A percentile compares a stretch with the other conserved stretches of the same genome.
phyloP scores from a whole-genome alignment of 2,113 vertebrate species.

The Aleadryas rufinucha region DNA sequence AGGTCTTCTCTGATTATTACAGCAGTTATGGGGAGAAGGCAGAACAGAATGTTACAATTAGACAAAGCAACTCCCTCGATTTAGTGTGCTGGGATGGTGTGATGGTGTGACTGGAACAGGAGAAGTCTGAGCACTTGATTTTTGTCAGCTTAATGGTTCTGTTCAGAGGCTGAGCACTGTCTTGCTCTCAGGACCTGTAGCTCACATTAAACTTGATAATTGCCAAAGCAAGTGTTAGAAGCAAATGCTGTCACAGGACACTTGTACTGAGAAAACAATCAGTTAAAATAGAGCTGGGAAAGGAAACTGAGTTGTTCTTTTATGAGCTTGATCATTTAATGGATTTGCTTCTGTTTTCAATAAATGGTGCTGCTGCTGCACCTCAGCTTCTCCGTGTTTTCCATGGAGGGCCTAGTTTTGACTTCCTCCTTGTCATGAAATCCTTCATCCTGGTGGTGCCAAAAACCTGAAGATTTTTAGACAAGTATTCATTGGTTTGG shows the following conservation, averaged over 20 bases:
- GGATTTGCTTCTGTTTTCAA: neutral
- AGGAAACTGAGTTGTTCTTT: neutral
- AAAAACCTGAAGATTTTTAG: neutral
- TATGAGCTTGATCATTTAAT: neutral
- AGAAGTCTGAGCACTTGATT: neutral
- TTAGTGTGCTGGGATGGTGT: neutral
- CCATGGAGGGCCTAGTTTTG: neutral
- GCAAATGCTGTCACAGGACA: neutral
- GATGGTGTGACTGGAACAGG: neutral
- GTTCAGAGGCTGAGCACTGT: neutral
- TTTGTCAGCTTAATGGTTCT: neutral
- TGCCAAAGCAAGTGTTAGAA: neutral
- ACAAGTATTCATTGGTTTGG: neutral
- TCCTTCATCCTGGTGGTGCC: neutral
- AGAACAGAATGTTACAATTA: neutral
- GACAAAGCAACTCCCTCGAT: neutral
- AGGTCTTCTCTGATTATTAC: neutral
- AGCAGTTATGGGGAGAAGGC: neutral
- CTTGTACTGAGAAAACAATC: neutral
- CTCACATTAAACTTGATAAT: accelerated
- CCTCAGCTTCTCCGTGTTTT: neutral
- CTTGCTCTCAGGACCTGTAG: neutral
- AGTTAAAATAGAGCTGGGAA: neutral
- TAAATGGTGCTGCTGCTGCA: neutral
- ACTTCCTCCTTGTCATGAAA: neutral